Evolutionary conservation across 2,888 invertebrate species (phyloP).

Genomic region (Tetranychus truncatus): DNA sequence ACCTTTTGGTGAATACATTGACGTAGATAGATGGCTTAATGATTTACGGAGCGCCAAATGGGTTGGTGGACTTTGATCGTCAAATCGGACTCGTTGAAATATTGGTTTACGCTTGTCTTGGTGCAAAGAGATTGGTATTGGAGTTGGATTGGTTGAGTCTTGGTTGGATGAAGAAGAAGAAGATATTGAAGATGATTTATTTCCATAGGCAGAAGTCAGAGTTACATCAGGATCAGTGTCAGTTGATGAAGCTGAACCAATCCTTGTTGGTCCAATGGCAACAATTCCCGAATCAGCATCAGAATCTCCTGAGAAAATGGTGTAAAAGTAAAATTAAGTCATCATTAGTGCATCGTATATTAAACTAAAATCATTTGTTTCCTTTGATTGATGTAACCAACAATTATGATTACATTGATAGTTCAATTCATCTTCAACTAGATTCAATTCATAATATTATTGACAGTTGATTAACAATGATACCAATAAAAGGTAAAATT

Average conservation of each 20-base stretch:
- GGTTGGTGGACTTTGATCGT: background rate
- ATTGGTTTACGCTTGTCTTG: background rate
- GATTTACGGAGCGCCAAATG: background rate
- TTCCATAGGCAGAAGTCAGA: background rate
- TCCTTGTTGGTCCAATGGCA: slow-evolving; percentile 15
- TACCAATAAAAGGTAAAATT: background rate
- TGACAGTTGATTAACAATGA: background rate
- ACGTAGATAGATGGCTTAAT: background rate
- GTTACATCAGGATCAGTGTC: background rate
- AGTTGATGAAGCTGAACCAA: background rate
- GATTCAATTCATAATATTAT: background rate
- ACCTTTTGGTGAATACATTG: background rate
- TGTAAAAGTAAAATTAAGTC: too few relatives aligned
- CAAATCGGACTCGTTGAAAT: slow-evolving; percentile 7
- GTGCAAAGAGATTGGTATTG: background rate
- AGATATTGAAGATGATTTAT: background rate
- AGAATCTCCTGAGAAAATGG: slow-evolving; percentile 26
- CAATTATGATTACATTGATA: background rate
- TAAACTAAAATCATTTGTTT: background rate
- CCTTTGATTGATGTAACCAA: background rate
- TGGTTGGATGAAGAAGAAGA: background rate
- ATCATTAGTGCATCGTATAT: background rate
- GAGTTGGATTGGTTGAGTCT: background rate
- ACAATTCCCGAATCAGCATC: slow-evolving; percentile 26
- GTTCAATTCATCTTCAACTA: background rate